Conservation (phyloP, 2,797 vertebrate genomes). For the Diplodus puntazzo region DNA sequence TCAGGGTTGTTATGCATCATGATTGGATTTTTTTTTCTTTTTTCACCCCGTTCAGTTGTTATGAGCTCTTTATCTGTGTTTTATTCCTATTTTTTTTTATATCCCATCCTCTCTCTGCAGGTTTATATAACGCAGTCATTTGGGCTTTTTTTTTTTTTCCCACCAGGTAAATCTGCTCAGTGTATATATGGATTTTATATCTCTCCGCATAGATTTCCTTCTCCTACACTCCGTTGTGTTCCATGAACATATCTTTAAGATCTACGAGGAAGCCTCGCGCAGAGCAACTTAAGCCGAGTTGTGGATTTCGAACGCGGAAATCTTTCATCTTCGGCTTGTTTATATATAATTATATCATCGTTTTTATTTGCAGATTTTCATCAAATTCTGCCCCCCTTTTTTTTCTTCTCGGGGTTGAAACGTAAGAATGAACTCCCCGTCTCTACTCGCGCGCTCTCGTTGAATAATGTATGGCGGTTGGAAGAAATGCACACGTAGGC, state of each 20-base stretch:
- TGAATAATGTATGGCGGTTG: constrained; percentile 83
- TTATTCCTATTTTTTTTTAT: constrained; percentile 42
- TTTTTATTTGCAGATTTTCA: constrained; percentile 65
- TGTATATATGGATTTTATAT: constrained; percentile 25
- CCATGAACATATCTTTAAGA: constrained; percentile 24
- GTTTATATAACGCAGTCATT: constrained; percentile 28
- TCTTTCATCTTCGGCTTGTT: constrained; percentile 50
- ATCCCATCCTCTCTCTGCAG: constrained; percentile 39
- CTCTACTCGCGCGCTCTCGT: constrained; percentile 56
- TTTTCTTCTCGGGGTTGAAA: constrained; percentile 53
- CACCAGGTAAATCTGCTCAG: constrained; percentile 22
- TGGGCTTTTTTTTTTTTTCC: neutral
- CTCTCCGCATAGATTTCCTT: constrained; percentile 16
- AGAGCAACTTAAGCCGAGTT: constrained; percentile 6
- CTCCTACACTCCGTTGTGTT: constrained; percentile 12
- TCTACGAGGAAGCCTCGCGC: constrained; percentile 6
- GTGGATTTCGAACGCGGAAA: constrained; percentile 15
- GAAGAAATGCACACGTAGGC: constrained; percentile 78
- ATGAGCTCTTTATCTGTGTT: constrained; percentile 43
- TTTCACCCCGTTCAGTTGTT: neutral
- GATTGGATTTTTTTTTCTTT: constrained; percentile 33
- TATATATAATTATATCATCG: constrained; percentile 55
- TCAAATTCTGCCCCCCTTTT: constrained; percentile 45
- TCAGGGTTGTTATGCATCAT: constrained; percentile 54
- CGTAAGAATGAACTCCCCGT: constrained; percentile 68